Evolutionary conservation across 1,140 invertebrate species (phyloP).

Genomic region (Seison nebaliae): DNA sequence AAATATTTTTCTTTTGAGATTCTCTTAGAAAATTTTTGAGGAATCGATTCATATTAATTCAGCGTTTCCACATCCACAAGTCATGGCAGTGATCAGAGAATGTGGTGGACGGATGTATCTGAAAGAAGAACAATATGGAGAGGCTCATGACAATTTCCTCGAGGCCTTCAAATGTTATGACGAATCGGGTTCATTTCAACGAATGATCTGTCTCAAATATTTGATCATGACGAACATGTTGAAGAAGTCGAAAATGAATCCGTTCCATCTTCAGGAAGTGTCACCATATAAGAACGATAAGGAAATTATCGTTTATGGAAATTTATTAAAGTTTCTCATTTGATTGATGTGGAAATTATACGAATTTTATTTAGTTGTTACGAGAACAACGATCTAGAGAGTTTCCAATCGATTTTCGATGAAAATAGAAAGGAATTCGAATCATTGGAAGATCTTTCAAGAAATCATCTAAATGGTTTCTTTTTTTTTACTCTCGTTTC

Average conservation of each 20-base stretch:
- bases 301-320: constrained; percentile 96
- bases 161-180: constrained; percentile 99
- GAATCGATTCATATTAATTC: constrained; percentile 94
- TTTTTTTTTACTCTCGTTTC: no score
- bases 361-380: no score
- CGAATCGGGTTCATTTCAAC: constrained; percentile 81
- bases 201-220: constrained; percentile 93
- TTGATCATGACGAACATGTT: constrained; percentile 94
- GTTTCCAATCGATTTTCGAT: constrained; percentile 83
- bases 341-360: no score
- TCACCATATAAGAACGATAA: constrained; percentile 98
- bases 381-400: constrained; percentile 94
- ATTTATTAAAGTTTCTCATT: no score
- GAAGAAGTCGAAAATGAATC: constrained; percentile 98
- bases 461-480: no score
- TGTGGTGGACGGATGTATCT: constrained; percentile 99
- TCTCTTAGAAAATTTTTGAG: constrained; percentile 46
- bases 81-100: constrained; percentile 56
- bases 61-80: constrained; percentile 92
- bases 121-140: constrained; percentile 86
- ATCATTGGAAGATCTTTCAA: no score
- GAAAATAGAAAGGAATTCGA: constrained; percentile 57
- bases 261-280: constrained; percentile 97
- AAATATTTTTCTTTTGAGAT: no score
- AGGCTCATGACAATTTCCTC: constrained; percentile 96